Evolutionary conservation across 2,113 vertebrate genomes (phyloP).

Genomic region (Carollia perspicillata): DNA sequence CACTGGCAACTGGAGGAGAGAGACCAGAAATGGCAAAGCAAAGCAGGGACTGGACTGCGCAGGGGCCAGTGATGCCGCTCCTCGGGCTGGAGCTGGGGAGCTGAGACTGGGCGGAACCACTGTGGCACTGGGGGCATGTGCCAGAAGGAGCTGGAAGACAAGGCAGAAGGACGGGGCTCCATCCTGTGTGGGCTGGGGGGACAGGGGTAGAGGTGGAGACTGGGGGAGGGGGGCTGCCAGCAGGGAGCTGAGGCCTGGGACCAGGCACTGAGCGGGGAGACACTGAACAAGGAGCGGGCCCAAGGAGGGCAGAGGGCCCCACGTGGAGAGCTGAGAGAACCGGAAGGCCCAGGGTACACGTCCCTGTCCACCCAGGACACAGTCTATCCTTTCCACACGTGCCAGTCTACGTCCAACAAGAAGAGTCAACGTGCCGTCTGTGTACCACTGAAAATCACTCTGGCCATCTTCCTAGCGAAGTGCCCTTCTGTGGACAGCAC

Average conservation of each 20-base stretch:
- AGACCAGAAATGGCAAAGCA: not conserved
- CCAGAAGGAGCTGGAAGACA: not conserved
- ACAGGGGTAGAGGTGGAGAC: not conserved
- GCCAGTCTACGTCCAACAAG: not conserved
- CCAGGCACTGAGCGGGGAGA: not conserved
- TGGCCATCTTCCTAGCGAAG: not conserved
- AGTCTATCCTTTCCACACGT: not conserved
- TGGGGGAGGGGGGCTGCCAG: rapidly evolving
- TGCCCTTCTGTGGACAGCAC: not conserved
- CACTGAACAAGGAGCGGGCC: not conserved
- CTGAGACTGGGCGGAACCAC: not conserved
- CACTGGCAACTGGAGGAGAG: not conserved
- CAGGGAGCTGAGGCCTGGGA: not conserved
- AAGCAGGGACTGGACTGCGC: not conserved
- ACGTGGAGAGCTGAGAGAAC: not conserved
- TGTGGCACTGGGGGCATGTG: not conserved
- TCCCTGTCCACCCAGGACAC: not conserved
- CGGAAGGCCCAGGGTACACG: not conserved
- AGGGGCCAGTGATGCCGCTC: rapidly evolving
- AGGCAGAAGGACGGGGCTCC: not conserved
- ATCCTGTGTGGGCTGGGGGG: not conserved
- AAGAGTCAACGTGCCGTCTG: not conserved
- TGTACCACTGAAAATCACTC: not conserved
- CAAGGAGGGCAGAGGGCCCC: not conserved
- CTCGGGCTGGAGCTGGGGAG: not conserved